A percentile compares a stretch with the other conserved stretches of the same genome.
Evolutionary conservation across 2,797 vertebrate species (phyloP).

Genomic region (Prionace glauca): DNA sequence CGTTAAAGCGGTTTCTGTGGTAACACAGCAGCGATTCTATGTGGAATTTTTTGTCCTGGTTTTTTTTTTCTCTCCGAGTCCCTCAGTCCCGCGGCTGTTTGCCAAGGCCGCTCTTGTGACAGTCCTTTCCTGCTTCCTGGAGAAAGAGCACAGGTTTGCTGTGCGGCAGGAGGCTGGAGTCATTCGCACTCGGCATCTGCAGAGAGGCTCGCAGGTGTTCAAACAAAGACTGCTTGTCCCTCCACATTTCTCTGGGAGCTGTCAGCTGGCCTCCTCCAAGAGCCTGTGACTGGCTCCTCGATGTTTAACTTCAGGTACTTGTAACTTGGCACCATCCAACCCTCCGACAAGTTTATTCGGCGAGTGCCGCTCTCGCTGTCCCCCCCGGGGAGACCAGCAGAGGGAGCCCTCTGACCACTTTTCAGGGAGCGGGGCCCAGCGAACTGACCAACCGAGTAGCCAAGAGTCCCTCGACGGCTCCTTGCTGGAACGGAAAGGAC

Average conservation of each 20-base stretch:
- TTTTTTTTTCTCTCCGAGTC: too few relatives aligned
- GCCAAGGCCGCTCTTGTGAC: slow-evolving; percentile 32
- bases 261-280: not conserved
- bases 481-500: not conserved
- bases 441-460: not conserved
- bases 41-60: not conserved
- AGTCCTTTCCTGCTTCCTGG: slow-evolving; percentile 36
- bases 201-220: slow-evolving; percentile 32
- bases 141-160: slow-evolving; percentile 16
- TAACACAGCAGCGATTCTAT: slow-evolving; percentile 20
- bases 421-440: not conserved
- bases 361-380: not conserved
- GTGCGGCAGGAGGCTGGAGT: not conserved
- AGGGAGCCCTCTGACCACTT: not conserved
- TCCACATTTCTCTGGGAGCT: not conserved
- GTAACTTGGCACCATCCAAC: too few relatives aligned
- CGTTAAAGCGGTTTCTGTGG: not conserved
- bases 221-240: slow-evolving; percentile 31
- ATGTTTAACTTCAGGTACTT: too few relatives aligned
- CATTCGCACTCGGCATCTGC: slow-evolving; percentile 32
- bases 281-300: too few relatives aligned
- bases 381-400: not conserved
- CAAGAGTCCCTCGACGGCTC: not conserved
- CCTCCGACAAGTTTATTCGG: not conserved
- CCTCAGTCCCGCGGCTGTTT: not conserved